phyloP scores from a whole-genome alignment of 1,140 invertebrate genomes.

The Andricus grossulariae region DNA sequence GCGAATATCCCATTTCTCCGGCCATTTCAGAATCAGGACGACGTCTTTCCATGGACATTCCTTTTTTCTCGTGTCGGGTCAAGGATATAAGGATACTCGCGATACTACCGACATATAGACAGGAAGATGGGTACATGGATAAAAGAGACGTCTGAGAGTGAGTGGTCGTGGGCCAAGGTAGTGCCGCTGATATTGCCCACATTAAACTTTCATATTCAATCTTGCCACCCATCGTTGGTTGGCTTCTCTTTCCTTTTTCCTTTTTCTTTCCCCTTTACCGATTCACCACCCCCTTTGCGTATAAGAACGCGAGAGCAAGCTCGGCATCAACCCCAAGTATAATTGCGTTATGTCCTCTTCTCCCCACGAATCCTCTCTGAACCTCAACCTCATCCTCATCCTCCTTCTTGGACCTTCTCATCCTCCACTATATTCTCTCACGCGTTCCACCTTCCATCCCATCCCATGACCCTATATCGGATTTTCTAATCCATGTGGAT shows the following conservation, averaged over 20 bases:
- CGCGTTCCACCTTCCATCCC: constrained; percentile 28
- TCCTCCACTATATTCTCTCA: not conserved
- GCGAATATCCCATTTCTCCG: not conserved
- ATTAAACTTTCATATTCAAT: constrained; percentile 73
- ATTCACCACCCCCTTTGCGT: constrained; percentile 28
- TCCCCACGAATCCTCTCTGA: constrained; percentile 25
- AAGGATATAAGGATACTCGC: constrained; percentile 1
- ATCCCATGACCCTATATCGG: constrained; percentile 51
- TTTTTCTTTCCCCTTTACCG: constrained; percentile 7
- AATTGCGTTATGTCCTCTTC: constrained; percentile 68
- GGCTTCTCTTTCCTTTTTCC: constrained; percentile 42
- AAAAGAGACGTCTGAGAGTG: constrained; percentile 62
- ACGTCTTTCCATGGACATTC: not conserved
- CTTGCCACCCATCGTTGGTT: constrained; percentile 66
- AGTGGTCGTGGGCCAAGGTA: constrained; percentile 57
- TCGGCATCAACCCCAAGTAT: constrained; percentile 65
- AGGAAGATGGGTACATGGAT: constrained; percentile 45
- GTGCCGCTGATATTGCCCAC: constrained; percentile 69
- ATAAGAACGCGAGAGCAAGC: constrained; percentile 51
- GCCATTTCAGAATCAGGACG: not conserved
- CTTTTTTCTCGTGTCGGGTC: not conserved
- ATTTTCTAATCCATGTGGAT: constrained; percentile 58
- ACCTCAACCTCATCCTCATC: constrained; percentile 24
- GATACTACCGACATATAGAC: constrained; percentile 50
- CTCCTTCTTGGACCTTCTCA: constrained; percentile 13